phyloP scores from a whole-genome alignment of 2,888 invertebrate genomes.

The Clepsis dumicolana region DNA sequence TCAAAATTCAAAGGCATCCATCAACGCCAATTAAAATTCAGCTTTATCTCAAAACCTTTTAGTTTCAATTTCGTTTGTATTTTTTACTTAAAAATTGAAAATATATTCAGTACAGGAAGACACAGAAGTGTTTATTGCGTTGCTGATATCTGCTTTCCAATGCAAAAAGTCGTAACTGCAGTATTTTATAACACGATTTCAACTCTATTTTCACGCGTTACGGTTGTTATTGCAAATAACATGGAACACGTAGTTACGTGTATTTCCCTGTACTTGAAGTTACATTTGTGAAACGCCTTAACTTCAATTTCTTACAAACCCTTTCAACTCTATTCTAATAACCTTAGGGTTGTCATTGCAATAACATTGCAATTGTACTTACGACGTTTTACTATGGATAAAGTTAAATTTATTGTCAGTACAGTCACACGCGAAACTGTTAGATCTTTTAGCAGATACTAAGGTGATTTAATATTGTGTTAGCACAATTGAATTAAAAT shows the following conservation, averaged over 20 bases:
- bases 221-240: too few relatives aligned
- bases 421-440: conserved; percentile 58
- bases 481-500: conserved; percentile 36
- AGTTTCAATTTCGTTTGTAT: conserved; percentile 12
- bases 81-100: conserved; percentile 43
- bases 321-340: not conserved
- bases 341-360: not conserved
- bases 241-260: too few relatives aligned
- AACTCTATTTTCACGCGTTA: not conserved
- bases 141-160: conserved; percentile 56
- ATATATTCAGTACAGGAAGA: conserved; percentile 66
- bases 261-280: too few relatives aligned
- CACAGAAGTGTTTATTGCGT: conserved; percentile 75
- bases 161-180: not conserved
- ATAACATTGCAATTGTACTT: not conserved
- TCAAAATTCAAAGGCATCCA: not conserved
- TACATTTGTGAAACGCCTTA: too few relatives aligned
- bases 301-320: conserved; percentile 31
- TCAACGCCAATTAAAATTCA: not conserved
- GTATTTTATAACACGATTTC: conserved; percentile 20
- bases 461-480: conserved; percentile 51
- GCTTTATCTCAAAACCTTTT: not conserved
- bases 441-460: conserved; percentile 52
- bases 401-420: conserved; percentile 54
- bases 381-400: not conserved